A percentile compares a stretch with the other conserved stretches of the same genome.
Conservation (phyloP, 2,888 invertebrate species). For the Nomada ferruginata region DNA sequence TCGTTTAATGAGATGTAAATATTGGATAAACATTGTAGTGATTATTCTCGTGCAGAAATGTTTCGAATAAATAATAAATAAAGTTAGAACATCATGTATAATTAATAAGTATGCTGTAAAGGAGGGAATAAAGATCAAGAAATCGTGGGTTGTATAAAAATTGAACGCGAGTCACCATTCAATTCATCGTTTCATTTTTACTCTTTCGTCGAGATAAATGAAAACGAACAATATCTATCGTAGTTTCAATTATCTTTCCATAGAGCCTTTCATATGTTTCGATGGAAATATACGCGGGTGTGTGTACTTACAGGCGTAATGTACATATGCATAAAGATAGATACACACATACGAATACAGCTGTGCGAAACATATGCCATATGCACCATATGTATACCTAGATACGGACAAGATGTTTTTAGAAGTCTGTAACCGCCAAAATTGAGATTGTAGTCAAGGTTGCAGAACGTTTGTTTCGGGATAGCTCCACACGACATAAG, state of each 20-base stretch:
- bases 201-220: neutral
- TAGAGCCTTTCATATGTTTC: neutral
- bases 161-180: too few relatives aligned
- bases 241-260: neutral
- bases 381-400: neutral
- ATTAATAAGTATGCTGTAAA: neutral
- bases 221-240: neutral
- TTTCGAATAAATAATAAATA: neutral
- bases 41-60: neutral
- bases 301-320: neutral
- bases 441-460: slow-evolving; percentile 35
- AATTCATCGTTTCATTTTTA: neutral
- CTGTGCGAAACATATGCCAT: too few relatives aligned
- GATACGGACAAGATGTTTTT: slow-evolving; percentile 24
- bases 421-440: slow-evolving; percentile 38
- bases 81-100: neutral
- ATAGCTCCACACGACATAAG: neutral
- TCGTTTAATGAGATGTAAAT: neutral
- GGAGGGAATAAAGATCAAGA: too few relatives aligned
- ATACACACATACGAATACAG: neutral
- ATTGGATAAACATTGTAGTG: neutral
- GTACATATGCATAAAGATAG: neutral
- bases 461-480: slow-evolving; percentile 17
- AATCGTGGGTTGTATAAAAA: neutral
- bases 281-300: neutral